These are phyloP conservation scores for Ochlodes sylvanus DNA, from an alignment of 2,888 invertebrate genomes.

Conservation along the genomic window DNA sequence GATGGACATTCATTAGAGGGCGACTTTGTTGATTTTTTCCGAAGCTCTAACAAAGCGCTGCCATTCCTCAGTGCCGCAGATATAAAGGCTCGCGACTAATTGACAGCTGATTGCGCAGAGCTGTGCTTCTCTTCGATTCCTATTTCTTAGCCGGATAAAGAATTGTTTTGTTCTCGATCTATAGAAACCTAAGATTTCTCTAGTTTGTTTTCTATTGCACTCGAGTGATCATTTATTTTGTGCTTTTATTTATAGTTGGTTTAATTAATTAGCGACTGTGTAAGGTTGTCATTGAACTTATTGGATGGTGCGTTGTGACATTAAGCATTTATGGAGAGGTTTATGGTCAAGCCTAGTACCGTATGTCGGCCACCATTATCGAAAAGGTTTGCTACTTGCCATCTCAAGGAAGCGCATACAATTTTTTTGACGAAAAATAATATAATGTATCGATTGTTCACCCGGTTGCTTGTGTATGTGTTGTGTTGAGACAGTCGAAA, in stretches of 20 bases:
- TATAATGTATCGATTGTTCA: no score
- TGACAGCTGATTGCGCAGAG: constrained; percentile 28
- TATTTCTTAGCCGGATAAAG: constrained; percentile 15
- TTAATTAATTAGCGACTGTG: neutral
- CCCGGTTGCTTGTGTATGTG: no score
- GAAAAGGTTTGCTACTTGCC: neutral
- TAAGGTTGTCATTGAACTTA: no score
- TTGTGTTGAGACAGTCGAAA: no score
- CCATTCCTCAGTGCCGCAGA: constrained; percentile 15
- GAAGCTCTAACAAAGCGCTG: constrained; percentile 22
- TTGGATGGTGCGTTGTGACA: neutral
- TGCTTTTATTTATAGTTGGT: neutral
- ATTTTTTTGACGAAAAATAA: no score
- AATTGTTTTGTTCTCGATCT: constrained; percentile 3
- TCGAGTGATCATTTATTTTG: neutral
- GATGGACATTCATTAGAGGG: constrained; percentile 21
- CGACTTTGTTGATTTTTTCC: constrained; percentile 22
- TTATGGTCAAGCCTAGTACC: no score
- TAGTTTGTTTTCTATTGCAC: neutral
- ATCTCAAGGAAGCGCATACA: neutral
- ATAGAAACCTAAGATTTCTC: neutral
- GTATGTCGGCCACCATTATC: no score
- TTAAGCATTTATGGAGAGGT: no score
- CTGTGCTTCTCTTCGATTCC: constrained; percentile 16
- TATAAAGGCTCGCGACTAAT: constrained; percentile 31